phyloP scores from a whole-genome alignment of 2,888 invertebrate genomes.

The Calameuta idolon region DNA sequence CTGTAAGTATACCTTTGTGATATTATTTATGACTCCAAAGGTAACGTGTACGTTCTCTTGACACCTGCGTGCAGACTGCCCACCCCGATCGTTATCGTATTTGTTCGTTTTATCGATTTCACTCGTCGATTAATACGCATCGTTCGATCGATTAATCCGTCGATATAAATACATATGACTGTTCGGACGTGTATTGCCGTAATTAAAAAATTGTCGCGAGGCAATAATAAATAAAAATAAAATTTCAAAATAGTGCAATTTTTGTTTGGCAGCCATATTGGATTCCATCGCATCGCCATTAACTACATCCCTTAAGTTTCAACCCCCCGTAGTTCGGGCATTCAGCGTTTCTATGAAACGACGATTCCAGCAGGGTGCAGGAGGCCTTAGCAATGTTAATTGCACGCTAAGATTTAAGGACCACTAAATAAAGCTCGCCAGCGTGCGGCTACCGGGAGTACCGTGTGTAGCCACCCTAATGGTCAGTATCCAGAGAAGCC shows the following conservation, averaged over 20 bases:
- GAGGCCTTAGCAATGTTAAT: conserved; percentile 26
- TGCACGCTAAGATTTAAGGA: conserved; percentile 23
- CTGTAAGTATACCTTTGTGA: background rate
- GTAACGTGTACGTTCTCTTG: background rate
- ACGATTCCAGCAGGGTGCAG: conserved; percentile 1
- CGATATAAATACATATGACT: background rate
- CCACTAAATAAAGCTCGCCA: conserved; percentile 20
- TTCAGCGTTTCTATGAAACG: conserved; percentile 6
- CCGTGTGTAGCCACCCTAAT: conserved; percentile 12
- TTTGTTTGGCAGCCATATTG: background rate
- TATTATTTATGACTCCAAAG: background rate
- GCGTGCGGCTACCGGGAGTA: background rate
- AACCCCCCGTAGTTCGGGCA: background rate
- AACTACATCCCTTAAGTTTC: background rate
- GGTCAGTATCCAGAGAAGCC: conserved; percentile 19
- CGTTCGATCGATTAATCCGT: background rate
- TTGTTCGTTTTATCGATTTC: background rate
- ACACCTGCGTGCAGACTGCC: background rate
- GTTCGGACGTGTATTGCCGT: too few species aligned
- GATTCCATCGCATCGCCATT: background rate
- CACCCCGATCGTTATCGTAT: background rate
- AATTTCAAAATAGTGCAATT: background rate
- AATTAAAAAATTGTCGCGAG: too few species aligned
- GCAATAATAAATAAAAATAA: background rate
- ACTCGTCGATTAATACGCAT: background rate